These are phyloP conservation scores for Trichopoda pennipes DNA, from an alignment of 2,888 invertebrate species.

Conservation along the genomic window DNA sequence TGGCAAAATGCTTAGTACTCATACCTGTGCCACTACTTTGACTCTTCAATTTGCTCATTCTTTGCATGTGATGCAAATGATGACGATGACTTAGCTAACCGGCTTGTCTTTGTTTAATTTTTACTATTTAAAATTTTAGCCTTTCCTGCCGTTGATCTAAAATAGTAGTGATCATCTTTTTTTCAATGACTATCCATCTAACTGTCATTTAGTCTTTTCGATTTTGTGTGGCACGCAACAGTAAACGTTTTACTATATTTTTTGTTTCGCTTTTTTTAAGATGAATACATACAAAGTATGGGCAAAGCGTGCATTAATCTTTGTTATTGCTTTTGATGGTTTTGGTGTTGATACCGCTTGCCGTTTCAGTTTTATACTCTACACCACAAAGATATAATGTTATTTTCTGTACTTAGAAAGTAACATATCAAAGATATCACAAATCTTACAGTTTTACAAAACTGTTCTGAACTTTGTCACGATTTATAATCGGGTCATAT, in stretches of 20 bases:
- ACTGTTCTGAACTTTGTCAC: no score
- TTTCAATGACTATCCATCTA: conserved; percentile 65
- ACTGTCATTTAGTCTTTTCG: conserved; percentile 64
- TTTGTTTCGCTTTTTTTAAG: neutral
- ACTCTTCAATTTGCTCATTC: conserved; percentile 22
- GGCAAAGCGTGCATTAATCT: conserved; percentile 62
- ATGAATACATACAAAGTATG: conserved; percentile 19
- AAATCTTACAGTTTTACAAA: no score
- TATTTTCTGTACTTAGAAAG: no score
- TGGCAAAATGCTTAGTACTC: conserved; percentile 49
- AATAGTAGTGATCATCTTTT: conserved; percentile 64
- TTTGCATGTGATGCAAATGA: conserved; percentile 55
- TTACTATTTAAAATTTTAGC: conserved; percentile 40
- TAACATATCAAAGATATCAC: no score
- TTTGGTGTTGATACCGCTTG: conserved; percentile 26
- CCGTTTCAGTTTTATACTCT: neutral
- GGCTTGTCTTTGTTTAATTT: conserved; percentile 61
- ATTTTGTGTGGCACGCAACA: conserved; percentile 64
- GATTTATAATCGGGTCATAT: no score
- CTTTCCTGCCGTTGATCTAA: conserved; percentile 54
- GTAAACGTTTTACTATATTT: conserved; percentile 45
- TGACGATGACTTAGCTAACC: conserved; percentile 65
- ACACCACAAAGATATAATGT: neutral
- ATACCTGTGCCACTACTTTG: conserved; percentile 49
- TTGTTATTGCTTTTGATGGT: conserved; percentile 63